A percentile compares a stretch with the other conserved stretches of the same genome.
These are phyloP conservation scores for Cydia fagiglandana DNA, from an alignment of 1,140 invertebrate species.

Conservation along the genomic window DNA sequence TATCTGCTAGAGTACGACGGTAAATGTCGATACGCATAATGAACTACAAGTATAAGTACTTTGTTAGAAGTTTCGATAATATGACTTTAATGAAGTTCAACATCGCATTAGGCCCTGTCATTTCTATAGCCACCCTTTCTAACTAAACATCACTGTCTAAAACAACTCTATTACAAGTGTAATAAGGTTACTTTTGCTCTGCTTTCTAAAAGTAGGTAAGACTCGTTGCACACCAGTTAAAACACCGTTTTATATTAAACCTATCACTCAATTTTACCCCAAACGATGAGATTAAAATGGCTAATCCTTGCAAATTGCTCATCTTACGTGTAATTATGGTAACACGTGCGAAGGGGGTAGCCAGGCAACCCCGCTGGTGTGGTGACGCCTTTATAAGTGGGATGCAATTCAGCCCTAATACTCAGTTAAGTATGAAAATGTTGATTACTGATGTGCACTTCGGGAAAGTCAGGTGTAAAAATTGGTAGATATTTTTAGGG, in stretches of 20 bases:
- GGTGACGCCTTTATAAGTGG: slow-evolving; percentile 34
- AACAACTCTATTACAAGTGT: neutral
- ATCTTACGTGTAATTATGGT: slow-evolving; percentile 61
- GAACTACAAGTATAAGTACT: too few relatives aligned
- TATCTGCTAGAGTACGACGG: too few relatives aligned
- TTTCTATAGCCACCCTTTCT: too few relatives aligned
- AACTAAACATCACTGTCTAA: neutral
- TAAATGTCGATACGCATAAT: too few relatives aligned
- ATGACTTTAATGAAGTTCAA: too few relatives aligned
- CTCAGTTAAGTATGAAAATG: slow-evolving; percentile 7
- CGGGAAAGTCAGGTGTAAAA: neutral
- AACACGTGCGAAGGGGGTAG: slow-evolving; percentile 52
- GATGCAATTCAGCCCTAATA: neutral
- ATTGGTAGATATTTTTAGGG: neutral
- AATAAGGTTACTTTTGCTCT: neutral
- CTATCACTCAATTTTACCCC: slow-evolving; percentile 26
- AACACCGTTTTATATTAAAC: slow-evolving; percentile 19
- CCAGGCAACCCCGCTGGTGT: slow-evolving; percentile 59
- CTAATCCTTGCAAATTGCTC: slow-evolving; percentile 68
- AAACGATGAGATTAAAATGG: slow-evolving; percentile 57
- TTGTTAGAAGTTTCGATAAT: too few relatives aligned
- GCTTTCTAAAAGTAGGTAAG: neutral
- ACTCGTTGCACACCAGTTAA: neutral
- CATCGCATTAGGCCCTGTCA: too few relatives aligned
- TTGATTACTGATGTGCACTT: slow-evolving; percentile 4